phyloP scores from a whole-genome alignment of 1,140 invertebrate genomes.

The Augochlora pura region DNA sequence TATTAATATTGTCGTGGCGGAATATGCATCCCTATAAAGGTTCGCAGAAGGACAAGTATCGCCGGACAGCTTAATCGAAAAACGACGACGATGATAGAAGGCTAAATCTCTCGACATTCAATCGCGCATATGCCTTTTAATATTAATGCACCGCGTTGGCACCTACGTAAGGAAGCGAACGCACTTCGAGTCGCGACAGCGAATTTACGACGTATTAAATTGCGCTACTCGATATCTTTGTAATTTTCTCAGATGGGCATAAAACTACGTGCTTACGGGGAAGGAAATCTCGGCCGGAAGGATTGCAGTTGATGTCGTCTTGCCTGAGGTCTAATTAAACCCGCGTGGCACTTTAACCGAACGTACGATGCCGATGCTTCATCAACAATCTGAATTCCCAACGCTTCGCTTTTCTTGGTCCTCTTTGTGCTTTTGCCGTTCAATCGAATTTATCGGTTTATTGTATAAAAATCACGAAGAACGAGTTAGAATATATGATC shows the following conservation, averaged over 20 bases:
- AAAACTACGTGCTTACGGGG: slow-evolving; percentile 37
- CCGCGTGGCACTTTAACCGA: background rate
- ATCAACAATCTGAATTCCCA: background rate
- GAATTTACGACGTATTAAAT: slow-evolving; percentile 50
- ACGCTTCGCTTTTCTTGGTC: background rate
- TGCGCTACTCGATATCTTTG: slow-evolving; percentile 47
- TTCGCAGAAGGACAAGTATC: background rate
- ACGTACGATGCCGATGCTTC: background rate
- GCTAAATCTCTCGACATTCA: slow-evolving; percentile 32
- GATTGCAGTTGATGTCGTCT: background rate
- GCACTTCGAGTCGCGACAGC: slow-evolving; percentile 20
- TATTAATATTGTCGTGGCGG: background rate
- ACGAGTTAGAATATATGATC: too few species aligned
- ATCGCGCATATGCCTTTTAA: slow-evolving; percentile 44
- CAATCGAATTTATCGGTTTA: background rate
- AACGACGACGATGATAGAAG: slow-evolving; percentile 28
- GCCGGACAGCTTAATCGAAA: slow-evolving; percentile 20
- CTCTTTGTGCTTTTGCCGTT: background rate
- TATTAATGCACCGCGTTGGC: slow-evolving; percentile 43
- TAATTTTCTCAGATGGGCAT: slow-evolving; percentile 41
- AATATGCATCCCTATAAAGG: background rate
- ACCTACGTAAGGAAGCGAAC: slow-evolving; percentile 41
- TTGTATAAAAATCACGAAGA: too few species aligned
- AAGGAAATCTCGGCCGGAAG: background rate
- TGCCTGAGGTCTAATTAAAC: slow-evolving; percentile 16